Evolutionary conservation across 2,113 vertebrate species (phyloP).

Genomic region (Coptodon bakossiorum): DNA sequence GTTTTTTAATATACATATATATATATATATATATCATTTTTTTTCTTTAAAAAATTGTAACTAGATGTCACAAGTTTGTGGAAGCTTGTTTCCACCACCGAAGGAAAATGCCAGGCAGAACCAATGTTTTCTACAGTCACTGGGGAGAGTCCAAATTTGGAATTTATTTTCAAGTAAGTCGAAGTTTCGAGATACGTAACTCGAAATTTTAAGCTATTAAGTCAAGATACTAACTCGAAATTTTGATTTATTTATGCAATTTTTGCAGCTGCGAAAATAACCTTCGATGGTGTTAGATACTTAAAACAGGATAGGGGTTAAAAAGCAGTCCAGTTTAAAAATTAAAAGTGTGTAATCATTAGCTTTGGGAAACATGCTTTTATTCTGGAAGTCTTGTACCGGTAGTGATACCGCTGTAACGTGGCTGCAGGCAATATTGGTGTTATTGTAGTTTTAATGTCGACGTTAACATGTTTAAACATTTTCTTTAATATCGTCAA

Average conservation of each 20-base stretch:
- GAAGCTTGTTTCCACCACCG: not conserved
- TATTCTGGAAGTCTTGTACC: not conserved
- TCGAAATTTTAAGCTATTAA: not conserved
- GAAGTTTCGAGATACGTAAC: not conserved
- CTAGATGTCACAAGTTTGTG: not conserved
- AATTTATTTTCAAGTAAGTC: not conserved
- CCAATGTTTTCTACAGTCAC: not conserved
- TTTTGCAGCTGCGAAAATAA: not conserved
- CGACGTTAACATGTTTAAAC: not conserved
- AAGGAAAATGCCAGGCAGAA: not conserved
- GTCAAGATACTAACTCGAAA: not conserved
- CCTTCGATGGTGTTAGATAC: not conserved
- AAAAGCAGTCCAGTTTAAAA: not conserved
- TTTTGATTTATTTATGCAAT: not conserved
- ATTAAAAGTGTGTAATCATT: not conserved
- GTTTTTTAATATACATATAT: not conserved
- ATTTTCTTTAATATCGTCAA: not conserved
- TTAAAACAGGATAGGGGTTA: not conserved
- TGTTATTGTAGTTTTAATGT: not conserved
- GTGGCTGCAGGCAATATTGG: not conserved
- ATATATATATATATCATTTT: too few relatives aligned
- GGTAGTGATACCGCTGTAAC: not conserved
- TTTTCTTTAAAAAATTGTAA: fast-evolving
- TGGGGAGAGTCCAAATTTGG: not conserved
- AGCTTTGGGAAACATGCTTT: not conserved